Evolutionary conservation across 2,888 invertebrate genomes (phyloP), one percentile per base, ranked within the genome.

Genomic region (Amiota mariae): DNA sequence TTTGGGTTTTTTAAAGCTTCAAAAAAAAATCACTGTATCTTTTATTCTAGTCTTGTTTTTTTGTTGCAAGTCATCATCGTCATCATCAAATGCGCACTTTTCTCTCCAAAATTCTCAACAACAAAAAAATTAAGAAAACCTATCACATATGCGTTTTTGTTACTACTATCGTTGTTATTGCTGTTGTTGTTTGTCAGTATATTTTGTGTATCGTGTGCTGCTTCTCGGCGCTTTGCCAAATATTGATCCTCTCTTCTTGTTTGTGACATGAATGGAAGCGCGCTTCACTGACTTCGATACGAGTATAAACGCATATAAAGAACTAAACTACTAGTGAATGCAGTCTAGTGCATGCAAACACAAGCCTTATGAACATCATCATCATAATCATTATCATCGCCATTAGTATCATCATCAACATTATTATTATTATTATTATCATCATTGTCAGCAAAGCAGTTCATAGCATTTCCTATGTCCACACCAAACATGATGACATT

Each of bases 251-350:
- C 36, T 83, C 76, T 80, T 83, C 76, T 81, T 77, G 77, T 82
- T 36, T 79, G 80, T 78, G 82, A 83, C 84, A 81, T 83, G 83
- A 83, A 83, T 83, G 84, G 84, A 83, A 85, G 54, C 80, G 82
- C 81, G 84, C 83, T 81, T 81, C 78, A 78, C 76, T 83, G 85
- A 78, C 71, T 81, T 63, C 73, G 75, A 71, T 76, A n/a, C n/a
- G n/a, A n/a, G n/a, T n/a, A 36, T 56, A 76, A 78, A 76, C 78
- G 59, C 15, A 36, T 20, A 59, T 59, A 11, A 36, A 36, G 36
- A 36, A 36, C 36, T 6, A 6, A 2, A 36, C 4, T 36, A 4
- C 36, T 2, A 6, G 36, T 36, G 36, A 18, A 2, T n/a, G 59
- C 20, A 20, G 36, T 36, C 4, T 24, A 46, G 12, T n/a, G 63